Evolutionary conservation across 2,113 vertebrate genomes (phyloP).

Genomic region (Otocyon megalotis): DNA sequence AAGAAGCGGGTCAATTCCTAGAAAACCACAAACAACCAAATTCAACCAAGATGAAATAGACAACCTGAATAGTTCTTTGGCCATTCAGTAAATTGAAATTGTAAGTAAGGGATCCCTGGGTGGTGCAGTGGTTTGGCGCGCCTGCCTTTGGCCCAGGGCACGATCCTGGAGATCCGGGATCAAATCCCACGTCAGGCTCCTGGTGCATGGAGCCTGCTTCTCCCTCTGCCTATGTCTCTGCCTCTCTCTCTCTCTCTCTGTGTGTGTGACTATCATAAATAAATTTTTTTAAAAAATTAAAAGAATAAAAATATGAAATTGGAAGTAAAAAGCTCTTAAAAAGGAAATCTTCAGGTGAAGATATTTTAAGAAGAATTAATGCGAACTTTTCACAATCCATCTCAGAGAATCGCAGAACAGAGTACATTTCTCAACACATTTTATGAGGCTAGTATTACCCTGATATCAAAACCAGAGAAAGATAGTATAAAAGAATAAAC

Average conservation of each 20-base stretch:
- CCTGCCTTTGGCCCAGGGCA: no score
- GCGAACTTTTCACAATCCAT: not conserved
- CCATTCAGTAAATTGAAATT: not conserved
- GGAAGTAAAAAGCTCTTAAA: not conserved
- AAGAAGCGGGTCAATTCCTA: not conserved
- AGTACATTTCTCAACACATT: not conserved
- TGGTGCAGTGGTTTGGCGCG: no score
- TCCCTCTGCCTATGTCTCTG: no score
- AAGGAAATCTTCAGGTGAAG: slow-evolving; percentile 30
- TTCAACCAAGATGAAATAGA: not conserved
- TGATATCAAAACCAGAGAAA: not conserved
- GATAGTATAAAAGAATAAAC: not conserved
- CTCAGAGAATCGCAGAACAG: not conserved
- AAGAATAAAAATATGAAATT: no score
- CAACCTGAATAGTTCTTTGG: not conserved
- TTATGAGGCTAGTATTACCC: not conserved
- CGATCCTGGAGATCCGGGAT: no score
- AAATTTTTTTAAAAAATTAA: no score
- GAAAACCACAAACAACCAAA: slow-evolving; percentile 1
- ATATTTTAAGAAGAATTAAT: not conserved
- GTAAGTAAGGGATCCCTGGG: no score
- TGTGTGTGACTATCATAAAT: no score
- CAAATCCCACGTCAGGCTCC: no score
- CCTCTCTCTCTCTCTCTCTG: no score
- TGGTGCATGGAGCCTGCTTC: no score